Evolutionary conservation across 2,797 vertebrate genomes (phyloP).

Genomic region (Muscicapa striata): DNA sequence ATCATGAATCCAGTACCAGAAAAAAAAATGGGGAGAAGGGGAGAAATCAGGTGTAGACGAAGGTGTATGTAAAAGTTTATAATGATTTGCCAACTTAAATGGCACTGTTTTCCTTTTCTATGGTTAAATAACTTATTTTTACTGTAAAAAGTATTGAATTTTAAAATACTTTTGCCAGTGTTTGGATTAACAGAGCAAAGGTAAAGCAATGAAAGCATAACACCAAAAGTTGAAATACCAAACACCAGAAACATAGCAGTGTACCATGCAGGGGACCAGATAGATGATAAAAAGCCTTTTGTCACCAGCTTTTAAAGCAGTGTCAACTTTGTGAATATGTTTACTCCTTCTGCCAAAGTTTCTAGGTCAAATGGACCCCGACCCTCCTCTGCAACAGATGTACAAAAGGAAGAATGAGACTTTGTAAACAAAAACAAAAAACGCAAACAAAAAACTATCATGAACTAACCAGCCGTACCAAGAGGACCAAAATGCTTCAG

Average conservation of each 20-base stretch:
- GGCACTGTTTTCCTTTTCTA: not conserved
- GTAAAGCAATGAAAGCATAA: constrained; percentile 15
- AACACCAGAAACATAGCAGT: not conserved
- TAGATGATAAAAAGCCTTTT: constrained; percentile 36
- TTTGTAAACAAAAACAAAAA: constrained; percentile 58
- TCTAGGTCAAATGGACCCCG: constrained; percentile 81
- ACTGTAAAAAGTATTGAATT: not conserved
- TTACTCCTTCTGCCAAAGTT: constrained; percentile 84
- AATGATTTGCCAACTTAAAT: constrained; percentile 30
- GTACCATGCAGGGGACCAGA: not conserved
- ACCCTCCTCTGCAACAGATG: constrained; percentile 68
- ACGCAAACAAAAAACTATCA: constrained; percentile 13
- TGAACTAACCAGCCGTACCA: constrained; percentile 69
- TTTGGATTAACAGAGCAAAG: constrained; percentile 42
- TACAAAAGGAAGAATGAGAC: constrained; percentile 81
- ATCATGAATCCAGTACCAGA: constrained; percentile 5
- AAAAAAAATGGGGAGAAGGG: not conserved
- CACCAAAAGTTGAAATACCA: constrained; percentile 39
- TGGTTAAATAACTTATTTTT: constrained; percentile 49
- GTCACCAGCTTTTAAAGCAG: constrained; percentile 58
- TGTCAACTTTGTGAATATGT: constrained; percentile 76
- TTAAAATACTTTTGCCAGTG: constrained; percentile 13
- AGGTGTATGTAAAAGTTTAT: constrained; percentile 22
- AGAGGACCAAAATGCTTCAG: constrained; percentile 80
- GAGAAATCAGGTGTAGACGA: constrained; percentile 17